Evolutionary conservation across 1,140 invertebrate species (phyloP), one percentile per base, ranked within the genome.

Genomic region (Apolygus lucorum): DNA sequence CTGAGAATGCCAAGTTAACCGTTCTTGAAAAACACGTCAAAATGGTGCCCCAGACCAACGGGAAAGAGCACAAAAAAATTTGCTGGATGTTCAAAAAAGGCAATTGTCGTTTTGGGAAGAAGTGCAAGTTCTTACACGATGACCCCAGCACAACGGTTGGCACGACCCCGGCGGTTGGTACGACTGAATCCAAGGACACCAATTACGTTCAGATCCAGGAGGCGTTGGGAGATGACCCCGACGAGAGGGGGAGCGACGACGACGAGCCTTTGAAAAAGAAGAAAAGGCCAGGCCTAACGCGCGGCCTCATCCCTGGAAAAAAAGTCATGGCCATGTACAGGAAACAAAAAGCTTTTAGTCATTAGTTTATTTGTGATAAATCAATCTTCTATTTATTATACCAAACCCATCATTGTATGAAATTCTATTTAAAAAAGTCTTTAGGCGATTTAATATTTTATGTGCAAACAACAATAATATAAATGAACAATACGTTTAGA

Each of bases 11-110:
- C 2, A 92, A 95, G 77, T 87, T 88, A 68, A 90, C 90, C 1
- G 88, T 93, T 65, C 79, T 96, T 13, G 92, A 96, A 76, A 94
- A 93, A 75, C 94, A 96, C 79, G 94, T 96, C 0, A 95, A 95
- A 84, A 93, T 96, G 91, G 90, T 88, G 76, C 84, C 82, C 74
- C 79, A 86, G 80, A 81, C 87, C 81, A 84, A 88, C 75, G 92
- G 91, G 0, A 81, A 87, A 81, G 84, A 88, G 74, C 92, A 91
- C 0, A 90, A 88, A 74, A 92, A 93, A 79, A 90, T 96, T 42
- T 97, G 95, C 77, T 96, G 91, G 89, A 96, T 95, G 80, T 94
- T 93, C 78, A 83, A 90, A 25, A 95, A 93, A 79, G 93, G 94
- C 2, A 83, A 88, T 22, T 97, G 95, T 77, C 83, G 90, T 29